Evolutionary conservation across 2,113 vertebrate species (phyloP).

Genomic region (Morone saxatilis): DNA sequence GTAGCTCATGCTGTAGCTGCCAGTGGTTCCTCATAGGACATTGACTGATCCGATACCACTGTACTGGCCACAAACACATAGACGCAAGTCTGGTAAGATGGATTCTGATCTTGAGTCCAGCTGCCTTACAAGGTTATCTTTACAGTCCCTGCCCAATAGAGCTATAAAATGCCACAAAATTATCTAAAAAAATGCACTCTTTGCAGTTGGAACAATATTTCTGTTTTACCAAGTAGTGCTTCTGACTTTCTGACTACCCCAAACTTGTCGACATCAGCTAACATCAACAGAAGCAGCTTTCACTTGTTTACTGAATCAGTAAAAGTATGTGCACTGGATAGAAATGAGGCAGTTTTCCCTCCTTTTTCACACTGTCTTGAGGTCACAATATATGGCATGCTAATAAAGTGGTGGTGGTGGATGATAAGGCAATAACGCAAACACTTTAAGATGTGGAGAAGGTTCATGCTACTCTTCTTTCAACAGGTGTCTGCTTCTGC

Average conservation of each 20-base stretch:
- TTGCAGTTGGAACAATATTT: not conserved
- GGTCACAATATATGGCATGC: conserved; percentile 20
- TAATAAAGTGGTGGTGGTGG: conserved; percentile 25
- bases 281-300: not conserved
- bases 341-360: conserved; percentile 37
- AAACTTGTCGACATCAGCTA: not conserved
- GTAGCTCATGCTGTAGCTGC: no score
- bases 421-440: conserved; percentile 40
- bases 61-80: no score
- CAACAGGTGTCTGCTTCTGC: conserved; percentile 51
- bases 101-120: no score
- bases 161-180: not conserved
- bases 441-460: conserved; percentile 41
- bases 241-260: not conserved
- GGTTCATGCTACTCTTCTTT: conserved; percentile 28
- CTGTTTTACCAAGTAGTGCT: not conserved
- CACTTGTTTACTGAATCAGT: conserved; percentile 27
- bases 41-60: no score
- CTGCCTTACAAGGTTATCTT: no score
- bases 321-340: conserved; percentile 7
- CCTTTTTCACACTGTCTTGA: conserved; percentile 17
- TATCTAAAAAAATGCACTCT: not conserved
- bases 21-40: no score
- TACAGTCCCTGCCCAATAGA: not conserved
- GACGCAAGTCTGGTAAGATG: no score